These are phyloP conservation scores for Rhadina sibilatrix DNA, from an alignment of 2,113 vertebrate species.

Conservation along the genomic window DNA sequence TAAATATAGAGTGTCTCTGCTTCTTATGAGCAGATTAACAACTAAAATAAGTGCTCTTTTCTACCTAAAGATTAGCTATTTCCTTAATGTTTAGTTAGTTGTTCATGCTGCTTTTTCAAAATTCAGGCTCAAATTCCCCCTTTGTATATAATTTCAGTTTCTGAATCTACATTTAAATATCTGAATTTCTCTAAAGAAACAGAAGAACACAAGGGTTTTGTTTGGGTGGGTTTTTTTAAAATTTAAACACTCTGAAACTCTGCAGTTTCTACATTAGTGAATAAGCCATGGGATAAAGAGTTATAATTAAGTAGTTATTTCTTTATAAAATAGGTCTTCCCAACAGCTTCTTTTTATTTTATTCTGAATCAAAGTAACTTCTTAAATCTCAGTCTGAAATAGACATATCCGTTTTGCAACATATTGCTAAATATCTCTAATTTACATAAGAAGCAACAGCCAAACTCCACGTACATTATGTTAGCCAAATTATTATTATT, in stretches of 20 bases:
- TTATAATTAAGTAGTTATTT: conserved; percentile 38
- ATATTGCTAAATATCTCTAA: conserved; percentile 33
- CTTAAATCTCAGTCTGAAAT: conserved; percentile 51
- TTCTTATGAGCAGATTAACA: conserved; percentile 16
- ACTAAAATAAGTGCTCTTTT: conserved; percentile 2
- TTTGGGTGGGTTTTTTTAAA: neutral
- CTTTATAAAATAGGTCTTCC: conserved; percentile 29
- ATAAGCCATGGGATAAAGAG: neutral
- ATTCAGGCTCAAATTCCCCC: neutral
- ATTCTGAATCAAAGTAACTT: conserved; percentile 31
- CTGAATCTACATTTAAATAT: conserved; percentile 34
- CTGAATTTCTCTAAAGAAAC: conserved; percentile 23
- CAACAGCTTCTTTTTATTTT: neutral
- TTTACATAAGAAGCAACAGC: conserved; percentile 41
- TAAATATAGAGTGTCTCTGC: neutral
- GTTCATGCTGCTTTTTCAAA: conserved; percentile 1
- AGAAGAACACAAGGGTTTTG: neutral
- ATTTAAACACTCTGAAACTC: conserved; percentile 15
- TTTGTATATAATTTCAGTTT: conserved; percentile 16
- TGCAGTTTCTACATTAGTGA: neutral
- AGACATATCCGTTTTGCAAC: conserved; percentile 15
- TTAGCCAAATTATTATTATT: conserved; percentile 5
- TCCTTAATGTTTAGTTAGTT: neutral
- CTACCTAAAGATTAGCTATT: neutral
- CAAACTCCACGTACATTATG: neutral